phyloP scores from a whole-genome alignment of 2,113 vertebrate genomes.

The Podarcis cretensis region DNA sequence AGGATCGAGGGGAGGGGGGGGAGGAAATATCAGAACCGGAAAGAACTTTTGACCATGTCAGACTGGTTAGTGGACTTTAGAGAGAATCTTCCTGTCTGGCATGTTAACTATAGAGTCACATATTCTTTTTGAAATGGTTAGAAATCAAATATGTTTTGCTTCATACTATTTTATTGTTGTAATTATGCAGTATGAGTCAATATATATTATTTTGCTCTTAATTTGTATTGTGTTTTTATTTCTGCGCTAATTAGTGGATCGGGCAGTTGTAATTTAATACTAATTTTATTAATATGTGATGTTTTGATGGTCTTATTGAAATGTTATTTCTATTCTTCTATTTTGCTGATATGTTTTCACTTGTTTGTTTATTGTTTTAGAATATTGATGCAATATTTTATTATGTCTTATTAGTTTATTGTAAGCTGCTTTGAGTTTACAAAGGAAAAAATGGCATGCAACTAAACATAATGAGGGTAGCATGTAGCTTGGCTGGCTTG shows the following conservation, averaged over 20 bases:
- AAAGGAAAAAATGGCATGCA: not conserved
- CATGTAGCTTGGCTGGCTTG: not conserved
- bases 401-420: not conserved
- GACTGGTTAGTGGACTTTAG: not conserved
- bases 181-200: not conserved
- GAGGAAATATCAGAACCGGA: not conserved
- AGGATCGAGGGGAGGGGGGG: not conserved
- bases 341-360: not conserved
- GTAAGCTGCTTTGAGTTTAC: not conserved
- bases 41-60: not conserved
- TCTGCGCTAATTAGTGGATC: not conserved
- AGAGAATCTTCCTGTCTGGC: not conserved
- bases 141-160: not conserved
- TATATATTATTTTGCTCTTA: not conserved
- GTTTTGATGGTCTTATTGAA: not conserved
- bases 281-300: not conserved
- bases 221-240: not conserved
- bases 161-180: not conserved
- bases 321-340: not conserved
- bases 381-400: not conserved
- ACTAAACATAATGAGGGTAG: not conserved
- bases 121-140: not conserved
- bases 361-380: not conserved
- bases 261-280: not conserved
- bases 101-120: not conserved